Percentiles rank a stretch among this genome's conserved stretches.
phyloP scores from a whole-genome alignment of 2,113 vertebrate species.

The Leucopsar rothschildi region DNA sequence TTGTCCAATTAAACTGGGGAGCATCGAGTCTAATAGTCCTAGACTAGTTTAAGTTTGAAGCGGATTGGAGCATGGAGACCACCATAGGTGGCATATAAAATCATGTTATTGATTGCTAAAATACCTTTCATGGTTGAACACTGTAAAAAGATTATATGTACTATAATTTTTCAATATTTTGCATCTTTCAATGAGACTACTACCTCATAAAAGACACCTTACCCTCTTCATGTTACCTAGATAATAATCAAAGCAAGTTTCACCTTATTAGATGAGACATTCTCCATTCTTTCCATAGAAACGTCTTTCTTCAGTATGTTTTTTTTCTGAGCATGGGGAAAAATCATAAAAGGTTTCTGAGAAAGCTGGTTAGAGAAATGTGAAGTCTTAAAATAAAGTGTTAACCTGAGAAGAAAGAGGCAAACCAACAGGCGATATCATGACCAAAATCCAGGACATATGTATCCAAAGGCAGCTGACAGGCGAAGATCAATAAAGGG shows the following conservation, averaged over 20 bases:
- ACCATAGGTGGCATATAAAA: not conserved
- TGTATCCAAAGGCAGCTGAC: not conserved
- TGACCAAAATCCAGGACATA: not conserved
- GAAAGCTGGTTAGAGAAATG: not conserved
- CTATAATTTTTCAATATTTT: not conserved
- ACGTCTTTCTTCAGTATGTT: not conserved
- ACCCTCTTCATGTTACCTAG: not conserved
- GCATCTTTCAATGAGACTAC: not conserved
- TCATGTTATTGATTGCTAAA: not conserved
- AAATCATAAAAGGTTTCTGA: not conserved
- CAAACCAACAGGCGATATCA: not conserved
- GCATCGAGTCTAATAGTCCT: not conserved
- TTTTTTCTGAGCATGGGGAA: not conserved
- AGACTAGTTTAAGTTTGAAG: not conserved
- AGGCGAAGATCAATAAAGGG: not conserved
- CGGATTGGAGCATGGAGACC: not conserved
- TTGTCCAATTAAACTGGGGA: not conserved
- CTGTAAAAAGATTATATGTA: not conserved
- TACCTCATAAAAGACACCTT: not conserved
- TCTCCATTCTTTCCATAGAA: not conserved
- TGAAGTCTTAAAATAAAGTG: not conserved
- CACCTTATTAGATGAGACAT: not conserved
- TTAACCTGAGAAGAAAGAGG: not conserved
- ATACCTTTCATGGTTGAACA: not conserved
- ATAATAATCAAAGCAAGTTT: not conserved